Evolutionary conservation across 2,113 vertebrate genomes (phyloP), one percentile per base, ranked within the genome.

Genomic region (Grallaria varia): DNA sequence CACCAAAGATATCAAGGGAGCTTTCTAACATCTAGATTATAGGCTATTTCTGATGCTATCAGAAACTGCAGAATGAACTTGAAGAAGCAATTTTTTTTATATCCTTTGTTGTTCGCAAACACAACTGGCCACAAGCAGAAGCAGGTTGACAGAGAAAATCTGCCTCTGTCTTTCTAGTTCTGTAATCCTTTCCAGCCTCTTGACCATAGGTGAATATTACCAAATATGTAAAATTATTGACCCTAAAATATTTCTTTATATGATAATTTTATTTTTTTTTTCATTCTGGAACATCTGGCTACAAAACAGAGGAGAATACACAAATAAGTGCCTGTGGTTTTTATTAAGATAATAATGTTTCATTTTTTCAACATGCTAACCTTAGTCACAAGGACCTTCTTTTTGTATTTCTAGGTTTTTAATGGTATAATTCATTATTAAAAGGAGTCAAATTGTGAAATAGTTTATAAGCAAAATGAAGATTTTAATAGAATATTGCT

Each of bases 1-100:
- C 20, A 75, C 21, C 35, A 42, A 75, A 89, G 25, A 31, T 86
- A 53, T 62, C 80, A 89, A 88, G 76, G 76, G 93, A 95, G 3
- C 5, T 83, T 80, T 89, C 45, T 66, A 77, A 60, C 10, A 88
- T 16, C n/a, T 86, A 59, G 35, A 62, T 80, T 89, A 74, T 73
- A 56, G 94, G 47, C 27, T 77, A 90, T 28, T 80, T 90, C 69
- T 73, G 6, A 52, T 69, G 8, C 3, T 74, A 23, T 37, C 28
- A 80, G 53, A 72, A 95, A 73, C 23, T 33, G 10, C 7, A 77
- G 22, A 83, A 82, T 25, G 15, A 17, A 86, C 52, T 81, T 1
- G 1, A 81, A 80, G 14, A 45, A 56, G 8, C 45, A 22, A 8
- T 16, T 3, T 1, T 58, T 62, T 30, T 35, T 53, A 67, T 22